Percentiles rank a stretch among this genome's conserved stretches.
Conservation (phyloP, 1,140 invertebrate genomes). For the Nilaparvata lugens region DNA sequence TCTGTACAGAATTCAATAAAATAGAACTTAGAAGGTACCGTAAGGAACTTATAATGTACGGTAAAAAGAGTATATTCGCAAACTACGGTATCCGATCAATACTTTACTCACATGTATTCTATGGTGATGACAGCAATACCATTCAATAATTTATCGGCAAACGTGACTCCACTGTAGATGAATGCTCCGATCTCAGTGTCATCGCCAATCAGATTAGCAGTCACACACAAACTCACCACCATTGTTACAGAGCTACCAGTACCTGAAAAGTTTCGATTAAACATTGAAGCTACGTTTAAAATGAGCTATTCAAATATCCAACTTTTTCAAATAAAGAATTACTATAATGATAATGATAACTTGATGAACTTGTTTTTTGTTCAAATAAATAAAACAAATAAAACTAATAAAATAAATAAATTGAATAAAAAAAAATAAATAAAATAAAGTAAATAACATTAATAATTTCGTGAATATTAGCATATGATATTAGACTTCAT, state of each 20-base stretch:
- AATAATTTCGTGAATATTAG: too few species aligned
- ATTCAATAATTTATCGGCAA: conserved; percentile 86
- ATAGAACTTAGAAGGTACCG: too few species aligned
- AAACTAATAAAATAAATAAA: conserved; percentile 7
- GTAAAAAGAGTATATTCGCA: too few species aligned
- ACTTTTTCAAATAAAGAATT: too few species aligned
- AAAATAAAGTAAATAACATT: too few species aligned
- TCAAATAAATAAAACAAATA: too few species aligned
- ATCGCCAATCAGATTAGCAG: conserved; percentile 80
- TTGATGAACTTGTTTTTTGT: too few species aligned
- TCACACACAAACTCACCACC: conserved; percentile 83
- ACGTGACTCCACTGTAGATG: conserved; percentile 89
- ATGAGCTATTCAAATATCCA: conserved; percentile 31
- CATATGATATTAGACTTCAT: too few species aligned
- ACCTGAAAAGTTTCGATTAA: conserved; percentile 53
- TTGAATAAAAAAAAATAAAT: too few species aligned
- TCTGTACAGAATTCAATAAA: too few species aligned
- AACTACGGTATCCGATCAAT: background rate
- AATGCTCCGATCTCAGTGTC: conserved; percentile 83
- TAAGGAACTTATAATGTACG: too few species aligned
- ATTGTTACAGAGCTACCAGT: conserved; percentile 79
- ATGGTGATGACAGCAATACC: conserved; percentile 80
- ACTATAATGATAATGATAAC: too few species aligned
- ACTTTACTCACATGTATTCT: conserved; percentile 59
- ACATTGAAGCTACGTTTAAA: conserved; percentile 53